These are phyloP conservation scores for Orthonychiurus folsomi DNA, from an alignment of 2,888 invertebrate genomes.

Conservation along the genomic window DNA sequence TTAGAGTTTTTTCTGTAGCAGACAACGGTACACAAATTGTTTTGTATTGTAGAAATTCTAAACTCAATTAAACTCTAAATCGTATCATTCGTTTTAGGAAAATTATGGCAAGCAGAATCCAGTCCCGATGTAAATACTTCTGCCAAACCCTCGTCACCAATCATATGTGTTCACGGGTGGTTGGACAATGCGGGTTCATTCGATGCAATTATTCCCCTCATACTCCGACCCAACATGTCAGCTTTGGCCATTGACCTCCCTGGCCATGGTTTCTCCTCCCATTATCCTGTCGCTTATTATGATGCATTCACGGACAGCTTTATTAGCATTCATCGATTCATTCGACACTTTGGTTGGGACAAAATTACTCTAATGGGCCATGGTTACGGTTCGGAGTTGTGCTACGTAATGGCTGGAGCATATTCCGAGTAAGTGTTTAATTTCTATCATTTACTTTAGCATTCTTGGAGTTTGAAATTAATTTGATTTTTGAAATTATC, in stretches of 20 bases:
- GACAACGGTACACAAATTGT: too few species aligned
- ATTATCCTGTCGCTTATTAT: constrained; percentile 18
- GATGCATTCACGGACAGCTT: constrained; percentile 27
- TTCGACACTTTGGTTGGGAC: constrained; percentile 30
- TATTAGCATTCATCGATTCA: constrained; percentile 23
- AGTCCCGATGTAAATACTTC: too few species aligned
- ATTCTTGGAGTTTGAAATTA: neutral
- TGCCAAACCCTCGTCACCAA: too few species aligned
- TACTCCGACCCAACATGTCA: constrained; percentile 24
- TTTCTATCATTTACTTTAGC: too few species aligned
- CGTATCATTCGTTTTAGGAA: constrained; percentile 14
- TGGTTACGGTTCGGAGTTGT: constrained; percentile 31
- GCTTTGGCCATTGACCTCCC: constrained; percentile 28
- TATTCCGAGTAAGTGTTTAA: constrained; percentile 28
- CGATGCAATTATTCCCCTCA: constrained; percentile 29
- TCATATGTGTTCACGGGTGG: constrained; percentile 34
- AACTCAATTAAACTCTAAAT: neutral
- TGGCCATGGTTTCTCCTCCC: constrained; percentile 35
- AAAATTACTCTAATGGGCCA: constrained; percentile 34
- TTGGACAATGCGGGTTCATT: constrained; percentile 34
- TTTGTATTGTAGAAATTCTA: neutral
- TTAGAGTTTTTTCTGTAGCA: too few species aligned
- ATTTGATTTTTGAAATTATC: constrained; percentile 8
- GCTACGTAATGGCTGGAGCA: constrained; percentile 27
- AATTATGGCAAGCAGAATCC: constrained; percentile 21